Evolutionary conservation across 2,113 vertebrate species (phyloP).

Genomic region (Calidris pygmaea): DNA sequence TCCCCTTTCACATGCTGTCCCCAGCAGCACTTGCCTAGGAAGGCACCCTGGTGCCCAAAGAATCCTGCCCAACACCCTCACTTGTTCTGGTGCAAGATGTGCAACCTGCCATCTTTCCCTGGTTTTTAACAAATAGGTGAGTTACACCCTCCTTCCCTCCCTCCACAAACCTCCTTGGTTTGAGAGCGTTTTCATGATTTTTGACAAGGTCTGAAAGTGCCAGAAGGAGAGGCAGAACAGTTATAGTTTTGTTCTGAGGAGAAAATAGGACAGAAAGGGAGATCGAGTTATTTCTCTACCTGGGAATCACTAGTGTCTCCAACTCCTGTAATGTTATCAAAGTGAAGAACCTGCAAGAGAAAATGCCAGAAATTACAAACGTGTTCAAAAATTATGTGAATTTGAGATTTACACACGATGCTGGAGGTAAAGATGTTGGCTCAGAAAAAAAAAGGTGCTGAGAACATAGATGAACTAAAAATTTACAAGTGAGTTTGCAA

Average conservation of each 20-base stretch:
- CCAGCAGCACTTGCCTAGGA: not conserved
- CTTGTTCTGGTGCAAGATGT: not conserved
- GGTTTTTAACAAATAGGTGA: not conserved
- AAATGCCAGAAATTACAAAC: not conserved
- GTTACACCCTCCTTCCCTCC: not conserved
- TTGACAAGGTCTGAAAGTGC: not conserved
- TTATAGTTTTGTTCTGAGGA: not conserved
- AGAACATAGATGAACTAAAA: not conserved
- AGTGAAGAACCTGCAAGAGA: slow-evolving; percentile 50
- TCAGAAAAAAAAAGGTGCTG: not conserved
- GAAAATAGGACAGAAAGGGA: not conserved
- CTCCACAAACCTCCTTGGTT: not conserved
- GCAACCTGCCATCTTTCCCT: not conserved
- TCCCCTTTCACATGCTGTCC: not conserved
- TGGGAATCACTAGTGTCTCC: not conserved
- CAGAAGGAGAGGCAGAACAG: not conserved
- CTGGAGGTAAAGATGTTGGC: not conserved
- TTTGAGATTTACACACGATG: not conserved
- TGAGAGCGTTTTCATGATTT: not conserved
- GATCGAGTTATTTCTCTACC: slow-evolving; percentile 11
- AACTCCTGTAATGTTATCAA: not conserved
- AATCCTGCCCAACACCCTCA: not conserved
- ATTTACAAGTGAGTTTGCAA: not conserved
- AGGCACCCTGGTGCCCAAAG: not conserved
- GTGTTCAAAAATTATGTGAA: not conserved